Percentiles rank a stretch among this genome's conserved stretches.
Conservation (phyloP, 1,140 invertebrate genomes). For the Solen grandis region DNA sequence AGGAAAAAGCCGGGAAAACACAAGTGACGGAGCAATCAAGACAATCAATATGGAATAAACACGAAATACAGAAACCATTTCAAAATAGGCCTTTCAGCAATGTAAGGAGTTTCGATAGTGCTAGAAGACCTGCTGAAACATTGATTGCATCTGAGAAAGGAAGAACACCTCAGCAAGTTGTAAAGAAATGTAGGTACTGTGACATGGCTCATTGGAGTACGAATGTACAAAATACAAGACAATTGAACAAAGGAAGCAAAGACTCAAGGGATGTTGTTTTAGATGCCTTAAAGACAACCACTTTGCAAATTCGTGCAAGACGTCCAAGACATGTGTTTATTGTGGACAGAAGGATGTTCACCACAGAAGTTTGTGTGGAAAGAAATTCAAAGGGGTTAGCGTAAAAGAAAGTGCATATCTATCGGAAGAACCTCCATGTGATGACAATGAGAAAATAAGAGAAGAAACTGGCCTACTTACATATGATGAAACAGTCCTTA, state of each 20-base stretch:
- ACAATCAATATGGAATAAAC: no score
- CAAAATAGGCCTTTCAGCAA: no score
- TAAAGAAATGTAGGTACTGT: no score
- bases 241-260: not conserved
- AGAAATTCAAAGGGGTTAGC: not conserved
- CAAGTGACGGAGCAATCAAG: no score
- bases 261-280: not conserved
- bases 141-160: no score
- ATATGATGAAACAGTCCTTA: constrained; percentile 10
- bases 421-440: not conserved
- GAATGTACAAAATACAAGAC: no score
- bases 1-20: constrained; percentile 21
- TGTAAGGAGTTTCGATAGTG: no score
- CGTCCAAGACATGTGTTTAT: not conserved
- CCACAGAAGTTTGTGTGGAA: constrained; percentile 8
- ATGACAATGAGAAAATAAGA: not conserved
- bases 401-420: not conserved
- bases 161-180: no score
- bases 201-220: no score
- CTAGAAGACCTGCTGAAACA: not conserved
- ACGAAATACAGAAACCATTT: no score
- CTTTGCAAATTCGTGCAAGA: not conserved
- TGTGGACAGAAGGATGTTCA: no score
- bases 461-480: not conserved
- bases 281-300: not conserved